Base-by-base conservation (phyloP, 2,888 invertebrate genomes). In the Automeris io region DNA sequence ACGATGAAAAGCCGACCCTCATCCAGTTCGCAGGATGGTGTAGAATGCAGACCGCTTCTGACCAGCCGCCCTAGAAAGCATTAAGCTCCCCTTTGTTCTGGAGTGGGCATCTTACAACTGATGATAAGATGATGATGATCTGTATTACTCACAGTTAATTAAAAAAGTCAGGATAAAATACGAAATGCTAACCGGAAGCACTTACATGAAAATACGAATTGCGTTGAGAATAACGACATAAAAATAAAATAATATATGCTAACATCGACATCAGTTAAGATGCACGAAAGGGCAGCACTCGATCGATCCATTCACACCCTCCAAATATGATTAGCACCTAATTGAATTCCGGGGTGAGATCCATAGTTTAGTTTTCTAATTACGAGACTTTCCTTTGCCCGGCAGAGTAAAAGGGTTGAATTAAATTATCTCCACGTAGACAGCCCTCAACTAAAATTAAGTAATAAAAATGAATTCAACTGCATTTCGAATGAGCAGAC, bases 301-400 rank as follows among this genome's bases (percentile, higher is more conserved):
- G 61, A 81, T 85, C 82, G 83, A 85, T 81, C 74, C 71, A 43
- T 66, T 77, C 70, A 79, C 81, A 75, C 85, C 85, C 85, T 81
- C 76, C 68, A 85, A 77, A 86, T 86, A 85, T 86, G 86, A 85
- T 86, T 86, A 86, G 79, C 71, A 71, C 71, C 80, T 85, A 85
- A 86, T 86, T 85, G 81, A 85, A 86, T 83, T 72, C 64, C 71
- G 76, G 83, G 82, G 80, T 73, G 83, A 76, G 81, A 81, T 79
- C 75, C 78, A 70, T 73, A 82, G 86, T 85, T 86, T 85, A 85
- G 85, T 86, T 85, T 85, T 85, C 82, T 79, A 85, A 85, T 86
- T 83, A 77, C 81, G 78, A 72, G 80, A 72, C 77, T 83, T 75
- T 76, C 75, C 74, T 79, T 72, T 71, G 68, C 71, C 68, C 64